phyloP scores from a whole-genome alignment of 2,797 vertebrate genomes.

The Serranus cabrilla region DNA sequence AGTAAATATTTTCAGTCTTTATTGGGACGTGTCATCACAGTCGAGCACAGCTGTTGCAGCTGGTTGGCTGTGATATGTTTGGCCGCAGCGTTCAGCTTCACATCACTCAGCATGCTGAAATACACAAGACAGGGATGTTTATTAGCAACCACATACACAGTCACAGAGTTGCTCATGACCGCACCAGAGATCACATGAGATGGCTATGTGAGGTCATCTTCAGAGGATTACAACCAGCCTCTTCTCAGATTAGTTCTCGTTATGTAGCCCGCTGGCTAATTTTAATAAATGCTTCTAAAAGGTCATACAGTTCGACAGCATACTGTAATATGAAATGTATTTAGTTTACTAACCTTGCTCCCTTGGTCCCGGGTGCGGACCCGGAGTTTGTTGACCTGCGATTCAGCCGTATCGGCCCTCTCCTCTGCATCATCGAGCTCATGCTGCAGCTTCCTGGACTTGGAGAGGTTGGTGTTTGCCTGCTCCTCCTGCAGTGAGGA shows the following conservation, averaged over 20 bases:
- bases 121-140: constrained; percentile 66
- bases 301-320: constrained; percentile 49
- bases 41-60: constrained; percentile 77
- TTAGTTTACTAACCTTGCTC: constrained; percentile 72
- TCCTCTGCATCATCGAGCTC: constrained; percentile 94
- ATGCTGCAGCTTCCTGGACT: constrained; percentile 94
- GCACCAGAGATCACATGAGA: constrained; percentile 61
- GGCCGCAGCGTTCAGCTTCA: constrained; percentile 15
- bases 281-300: constrained; percentile 70
- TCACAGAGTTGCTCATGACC: constrained; percentile 48
- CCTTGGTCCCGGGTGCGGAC: constrained; percentile 85
- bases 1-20: constrained; percentile 53
- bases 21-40: constrained; percentile 61
- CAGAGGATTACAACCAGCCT: constrained; percentile 63
- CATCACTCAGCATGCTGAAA: constrained; percentile 82
- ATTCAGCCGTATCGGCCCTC: constrained; percentile 90
- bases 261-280: constrained; percentile 57
- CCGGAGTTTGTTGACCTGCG: constrained; percentile 93
- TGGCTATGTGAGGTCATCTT: constrained; percentile 58
- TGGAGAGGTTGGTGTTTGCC: constrained; percentile 91
- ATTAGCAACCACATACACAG: constrained; percentile 73
- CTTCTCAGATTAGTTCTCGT: constrained; percentile 66
- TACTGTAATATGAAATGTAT: constrained; percentile 30
- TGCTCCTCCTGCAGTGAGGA: constrained; percentile 88
- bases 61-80: constrained; percentile 57